phyloP scores from a whole-genome alignment of 2,888 invertebrate species.

The Vanessa cardui region DNA sequence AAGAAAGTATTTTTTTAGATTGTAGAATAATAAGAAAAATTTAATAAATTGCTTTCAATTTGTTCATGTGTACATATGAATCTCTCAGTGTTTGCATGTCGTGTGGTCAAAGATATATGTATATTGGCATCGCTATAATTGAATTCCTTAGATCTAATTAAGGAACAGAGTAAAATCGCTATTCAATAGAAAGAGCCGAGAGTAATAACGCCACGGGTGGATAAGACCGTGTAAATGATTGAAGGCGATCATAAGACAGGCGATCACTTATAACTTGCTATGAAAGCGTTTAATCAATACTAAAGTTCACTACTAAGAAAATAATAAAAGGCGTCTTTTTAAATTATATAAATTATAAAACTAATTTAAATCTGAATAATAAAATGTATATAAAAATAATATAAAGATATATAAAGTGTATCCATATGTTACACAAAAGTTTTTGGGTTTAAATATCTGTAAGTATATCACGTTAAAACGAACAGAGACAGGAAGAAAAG shows the following conservation, averaged over 20 bases:
- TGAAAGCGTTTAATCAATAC: conserved; percentile 1
- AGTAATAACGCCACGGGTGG: conserved; percentile 7
- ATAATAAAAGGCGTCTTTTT: background rate
- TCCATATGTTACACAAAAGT: no score
- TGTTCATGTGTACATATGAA: no score
- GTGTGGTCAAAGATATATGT: background rate
- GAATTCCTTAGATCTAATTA: conserved; percentile 8
- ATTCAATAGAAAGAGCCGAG: conserved; percentile 10
- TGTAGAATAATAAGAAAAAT: no score
- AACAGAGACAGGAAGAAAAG: no score
- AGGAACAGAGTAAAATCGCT: conserved; percentile 7
- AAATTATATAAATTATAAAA: no score
- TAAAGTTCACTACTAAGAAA: background rate
- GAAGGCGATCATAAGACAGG: conserved; percentile 9
- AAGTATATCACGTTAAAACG: no score
- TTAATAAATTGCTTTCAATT: no score
- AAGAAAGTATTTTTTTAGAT: no score
- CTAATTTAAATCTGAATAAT: no score
- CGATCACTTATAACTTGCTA: background rate
- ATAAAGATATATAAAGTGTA: no score
- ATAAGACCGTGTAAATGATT: conserved; percentile 6
- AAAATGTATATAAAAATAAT: no score
- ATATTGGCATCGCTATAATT: conserved; percentile 6
- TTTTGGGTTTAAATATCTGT: no score
- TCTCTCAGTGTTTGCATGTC: background rate